Evolutionary conservation across 2,113 vertebrate genomes (phyloP).

Genomic region (Narcine bancroftii): DNA sequence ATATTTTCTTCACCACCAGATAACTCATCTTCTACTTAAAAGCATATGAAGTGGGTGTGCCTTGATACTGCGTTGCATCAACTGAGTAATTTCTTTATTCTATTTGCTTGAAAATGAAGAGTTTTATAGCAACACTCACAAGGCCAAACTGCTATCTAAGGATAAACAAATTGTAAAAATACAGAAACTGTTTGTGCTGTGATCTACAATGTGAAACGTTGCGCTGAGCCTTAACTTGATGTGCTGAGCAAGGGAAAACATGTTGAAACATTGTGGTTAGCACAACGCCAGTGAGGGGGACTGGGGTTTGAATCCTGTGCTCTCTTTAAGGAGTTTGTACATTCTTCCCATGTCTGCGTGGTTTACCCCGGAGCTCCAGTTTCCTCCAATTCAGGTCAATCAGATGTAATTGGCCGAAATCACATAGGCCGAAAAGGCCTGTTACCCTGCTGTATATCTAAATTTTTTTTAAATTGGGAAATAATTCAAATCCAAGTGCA

Average conservation of each 20-base stretch:
- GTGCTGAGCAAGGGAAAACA: background rate
- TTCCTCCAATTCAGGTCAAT: too few species aligned
- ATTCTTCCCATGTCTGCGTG: too few species aligned
- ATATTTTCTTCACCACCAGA: background rate
- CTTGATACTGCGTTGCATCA: background rate
- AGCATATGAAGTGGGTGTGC: background rate
- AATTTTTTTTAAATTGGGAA: too few species aligned
- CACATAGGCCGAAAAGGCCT: too few species aligned
- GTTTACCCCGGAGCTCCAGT: too few species aligned
- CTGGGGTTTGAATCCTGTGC: too few species aligned
- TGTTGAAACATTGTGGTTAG: too few species aligned
- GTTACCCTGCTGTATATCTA: too few species aligned
- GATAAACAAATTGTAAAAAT: background rate
- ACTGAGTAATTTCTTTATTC: background rate
- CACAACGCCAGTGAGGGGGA: too few species aligned
- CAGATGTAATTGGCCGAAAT: too few species aligned
- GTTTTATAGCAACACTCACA: background rate
- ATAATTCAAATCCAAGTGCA: background rate
- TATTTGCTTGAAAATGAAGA: background rate
- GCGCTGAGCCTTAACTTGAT: background rate
- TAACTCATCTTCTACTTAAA: background rate
- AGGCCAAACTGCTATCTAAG: background rate
- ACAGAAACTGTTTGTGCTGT: background rate
- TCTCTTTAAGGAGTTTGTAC: too few species aligned
- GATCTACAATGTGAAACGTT: background rate